Evolutionary conservation across 2,888 invertebrate genomes (phyloP).

Genomic region (Drosophila melanocephala): DNA sequence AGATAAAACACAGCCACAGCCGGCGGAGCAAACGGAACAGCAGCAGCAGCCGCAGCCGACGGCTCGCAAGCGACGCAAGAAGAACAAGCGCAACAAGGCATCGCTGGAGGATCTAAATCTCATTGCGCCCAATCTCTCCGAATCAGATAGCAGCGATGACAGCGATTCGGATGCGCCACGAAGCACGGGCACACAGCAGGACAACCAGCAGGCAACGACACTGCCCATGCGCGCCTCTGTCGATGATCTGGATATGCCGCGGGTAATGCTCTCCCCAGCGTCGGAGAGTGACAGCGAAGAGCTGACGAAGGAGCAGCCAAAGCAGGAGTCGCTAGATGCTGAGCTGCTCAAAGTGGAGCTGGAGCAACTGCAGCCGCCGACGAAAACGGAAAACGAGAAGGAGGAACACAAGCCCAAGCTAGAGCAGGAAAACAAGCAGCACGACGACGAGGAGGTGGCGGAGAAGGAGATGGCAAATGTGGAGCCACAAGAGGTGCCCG

Average conservation of each 20-base stretch:
- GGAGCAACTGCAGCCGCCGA: slow-evolving; percentile 7
- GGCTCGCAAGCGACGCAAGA: slow-evolving; percentile 84
- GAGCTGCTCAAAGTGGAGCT: slow-evolving; percentile 14
- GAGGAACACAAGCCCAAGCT: slow-evolving; percentile 18
- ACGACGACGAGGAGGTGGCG: slow-evolving; percentile 27
- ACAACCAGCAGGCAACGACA: background rate
- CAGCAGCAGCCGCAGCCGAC: slow-evolving; percentile 26
- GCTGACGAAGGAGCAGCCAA: background rate
- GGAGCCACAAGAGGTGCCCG: slow-evolving; percentile 66
- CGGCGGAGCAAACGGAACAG: slow-evolving; percentile 12
- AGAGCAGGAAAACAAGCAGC: slow-evolving; percentile 16
- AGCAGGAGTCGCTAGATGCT: slow-evolving; percentile 3
- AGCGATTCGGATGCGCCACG: slow-evolving; percentile 85
- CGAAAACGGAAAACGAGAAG: slow-evolving; percentile 29
- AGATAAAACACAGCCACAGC: slow-evolving; percentile 3
- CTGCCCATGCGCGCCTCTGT: slow-evolving; percentile 63
- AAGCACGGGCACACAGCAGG: slow-evolving; percentile 25
- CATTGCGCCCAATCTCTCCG: slow-evolving; percentile 93
- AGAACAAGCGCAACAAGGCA: slow-evolving; percentile 83
- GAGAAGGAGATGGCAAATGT: too few species aligned
- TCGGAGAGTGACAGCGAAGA: slow-evolving; percentile 77
- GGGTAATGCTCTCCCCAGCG: slow-evolving; percentile 83
- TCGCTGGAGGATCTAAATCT: slow-evolving; percentile 89
- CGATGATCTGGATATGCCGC: slow-evolving; percentile 76
- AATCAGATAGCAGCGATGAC: slow-evolving; percentile 93